These are phyloP conservation scores for Ursus arctos DNA, from an alignment of 2,113 vertebrate genomes.

Conservation along the genomic window DNA sequence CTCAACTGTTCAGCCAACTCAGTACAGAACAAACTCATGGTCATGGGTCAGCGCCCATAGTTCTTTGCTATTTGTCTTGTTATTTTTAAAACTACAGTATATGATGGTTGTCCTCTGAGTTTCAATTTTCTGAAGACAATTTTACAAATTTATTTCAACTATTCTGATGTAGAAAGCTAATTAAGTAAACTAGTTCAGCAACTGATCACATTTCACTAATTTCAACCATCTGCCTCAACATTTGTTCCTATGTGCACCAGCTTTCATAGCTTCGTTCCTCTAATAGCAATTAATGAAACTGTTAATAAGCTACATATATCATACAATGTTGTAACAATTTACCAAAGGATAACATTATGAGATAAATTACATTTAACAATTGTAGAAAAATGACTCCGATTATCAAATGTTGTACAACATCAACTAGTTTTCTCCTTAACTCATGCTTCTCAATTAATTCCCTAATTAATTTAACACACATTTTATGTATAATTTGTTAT, in stretches of 20 bases:
- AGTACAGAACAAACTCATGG: background rate
- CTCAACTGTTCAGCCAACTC: background rate
- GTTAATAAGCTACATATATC: constrained; percentile 97
- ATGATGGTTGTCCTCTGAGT: background rate
- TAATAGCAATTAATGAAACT: constrained; percentile 98
- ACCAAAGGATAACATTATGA: constrained; percentile 93
- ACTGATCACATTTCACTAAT: constrained; percentile 91
- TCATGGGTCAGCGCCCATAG: constrained; percentile 4
- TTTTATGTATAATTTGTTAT: constrained; percentile 95
- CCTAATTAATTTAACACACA: constrained; percentile 97
- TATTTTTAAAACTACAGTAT: background rate
- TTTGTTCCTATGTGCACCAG: constrained; percentile 89
- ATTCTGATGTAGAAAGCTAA: constrained; percentile 87
- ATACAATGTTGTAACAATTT: constrained; percentile 90
- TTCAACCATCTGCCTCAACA: constrained; percentile 96
- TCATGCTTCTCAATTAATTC: constrained; percentile 94
- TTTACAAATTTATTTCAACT: constrained; percentile 84
- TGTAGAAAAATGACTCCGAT: constrained; percentile 93
- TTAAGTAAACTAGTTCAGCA: constrained; percentile 88
- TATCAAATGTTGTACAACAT: constrained; percentile 91
- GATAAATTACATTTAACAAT: constrained; percentile 96
- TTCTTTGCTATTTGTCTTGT: constrained; percentile 9
- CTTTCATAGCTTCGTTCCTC: constrained; percentile 89
- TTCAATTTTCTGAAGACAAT: constrained; percentile 59
- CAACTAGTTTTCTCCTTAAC: constrained; percentile 88